Evolutionary conservation across 2,888 invertebrate species (phyloP), one percentile per base, ranked within the genome.

Genomic region (Melinaea menophilus): DNA sequence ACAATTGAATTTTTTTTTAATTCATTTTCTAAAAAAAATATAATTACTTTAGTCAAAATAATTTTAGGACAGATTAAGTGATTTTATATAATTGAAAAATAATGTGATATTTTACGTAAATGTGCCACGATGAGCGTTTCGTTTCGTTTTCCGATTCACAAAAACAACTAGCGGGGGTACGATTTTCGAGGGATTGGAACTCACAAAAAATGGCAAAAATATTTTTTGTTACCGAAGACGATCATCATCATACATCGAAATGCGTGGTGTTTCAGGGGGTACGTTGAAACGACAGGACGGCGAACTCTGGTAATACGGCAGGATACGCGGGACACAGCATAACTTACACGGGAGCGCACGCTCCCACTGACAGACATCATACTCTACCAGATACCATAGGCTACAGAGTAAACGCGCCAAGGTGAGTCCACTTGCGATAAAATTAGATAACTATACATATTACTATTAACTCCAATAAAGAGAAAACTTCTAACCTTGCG

Each of bases 261-360:
- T 84, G 76, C 84, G 72, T 84, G 83, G 84, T 88, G 81, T 88
- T 90, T 88, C 90, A 90, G 90, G 82, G 80, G 88, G 95, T 94
- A 80, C 93, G 93, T 93, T 94, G 94, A 86, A 93, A 93, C 90
- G 93, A 92, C 95, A 87, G 91, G 94, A 93, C 95, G 87, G 90
- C 90, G 87, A 85, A 89, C 92, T 93, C 93, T 85, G 87, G 92
- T 87, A 93, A 93, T 86, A 92, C 93, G 91, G 91, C 91, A 85
- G 92, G 92, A 81, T 92, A 92, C 91, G 88, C 82, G 81, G 83
- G 83, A 74, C 79, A 91, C 78, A 78, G 80, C 73, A 85, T 80
- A 79, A 82, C 74, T 75, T 87, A 87, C 83, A 72, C 80, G 82
- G 92, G 88, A 84, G 89, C 85, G 72, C 80, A 79, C 76, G 86